Evolutionary conservation across 2,113 vertebrate genomes (phyloP), one percentile per base, ranked within the genome.

Genomic region (Hypomesus transpacificus): DNA sequence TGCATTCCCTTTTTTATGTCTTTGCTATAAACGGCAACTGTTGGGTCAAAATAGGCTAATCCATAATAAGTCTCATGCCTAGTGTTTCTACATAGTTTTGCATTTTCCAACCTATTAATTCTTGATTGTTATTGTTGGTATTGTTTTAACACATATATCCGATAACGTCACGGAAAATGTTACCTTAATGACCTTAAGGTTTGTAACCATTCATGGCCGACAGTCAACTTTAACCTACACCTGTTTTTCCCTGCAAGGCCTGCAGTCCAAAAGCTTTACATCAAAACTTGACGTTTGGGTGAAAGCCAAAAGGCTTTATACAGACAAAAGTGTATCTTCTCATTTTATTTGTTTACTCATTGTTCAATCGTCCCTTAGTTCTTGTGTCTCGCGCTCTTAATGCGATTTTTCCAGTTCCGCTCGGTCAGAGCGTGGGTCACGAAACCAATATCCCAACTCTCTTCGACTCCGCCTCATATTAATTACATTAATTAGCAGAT

Each of bases 351-450:
- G 90, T 87, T 91, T 87, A 84, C 88, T 88, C 85, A 17, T 34
- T 18, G 7, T 89, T 80, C 82, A 84, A 89, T 89, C 81, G 85
- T 77, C 71, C 81, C 73, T 85, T 85, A 68, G 67, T 84, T 86
- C 82, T 73, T 73, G 80, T 84, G 74, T 88, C 85, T 89, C 77
- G 77, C 80, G 82, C 82, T 77, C 85, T 84, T 46, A 91, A 91
- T 87, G 85, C 85, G 87, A 91, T 92, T 92, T 92, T 90, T 91
- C 88, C 89, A 84, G 90, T 90, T 91, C 87, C 90, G 86, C 89
- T 85, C 88, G 89, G 88, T 86, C 86, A 89, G 80, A 85, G 75
- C 83, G 26, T 74, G 84, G 88, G 86, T 88, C 85, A 87, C 79
- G 72, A 82, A 89, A 84, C 82, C 88, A 85, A 81, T 59, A 80